These are phyloP conservation scores for Ceratosolen fusciceps DNA, from an alignment of 1,140 invertebrate species.

Conservation along the genomic window DNA sequence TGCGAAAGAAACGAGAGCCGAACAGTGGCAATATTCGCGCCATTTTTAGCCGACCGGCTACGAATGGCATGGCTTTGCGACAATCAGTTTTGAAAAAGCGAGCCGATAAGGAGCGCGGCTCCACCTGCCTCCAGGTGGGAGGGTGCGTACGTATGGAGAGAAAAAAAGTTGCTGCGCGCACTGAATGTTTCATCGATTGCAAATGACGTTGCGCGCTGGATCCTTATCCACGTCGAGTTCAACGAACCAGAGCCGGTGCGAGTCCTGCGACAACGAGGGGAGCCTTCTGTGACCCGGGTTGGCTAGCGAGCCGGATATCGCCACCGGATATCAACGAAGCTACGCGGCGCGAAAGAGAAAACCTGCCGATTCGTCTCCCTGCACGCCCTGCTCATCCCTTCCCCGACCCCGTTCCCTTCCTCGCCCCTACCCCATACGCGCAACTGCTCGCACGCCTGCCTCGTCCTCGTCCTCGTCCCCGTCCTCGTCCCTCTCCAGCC, in stretches of 20 bases:
- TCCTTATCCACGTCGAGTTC: background rate
- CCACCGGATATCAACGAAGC: background rate
- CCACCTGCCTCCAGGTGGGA: too few relatives aligned
- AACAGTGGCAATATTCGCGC: too few relatives aligned
- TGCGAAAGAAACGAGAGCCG: too few relatives aligned
- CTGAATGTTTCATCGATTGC: slow-evolving; percentile 30
- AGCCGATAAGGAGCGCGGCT: background rate
- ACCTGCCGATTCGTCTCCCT: background rate
- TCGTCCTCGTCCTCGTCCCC: background rate
- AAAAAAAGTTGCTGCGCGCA: background rate
- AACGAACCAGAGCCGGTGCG: slow-evolving; percentile 23
- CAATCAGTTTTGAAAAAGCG: background rate
- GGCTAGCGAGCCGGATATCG: background rate
- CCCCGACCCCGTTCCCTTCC: background rate
- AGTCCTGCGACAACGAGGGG: background rate
- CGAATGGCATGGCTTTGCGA: background rate
- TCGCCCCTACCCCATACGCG: background rate
- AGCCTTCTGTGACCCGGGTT: background rate
- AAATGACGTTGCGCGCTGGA: slow-evolving; percentile 3
- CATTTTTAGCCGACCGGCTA: background rate
- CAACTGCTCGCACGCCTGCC: too few relatives aligned
- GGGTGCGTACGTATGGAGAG: background rate
- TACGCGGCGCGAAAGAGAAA: slow-evolving; percentile 16
- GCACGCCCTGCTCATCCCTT: background rate
- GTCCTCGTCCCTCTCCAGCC: background rate